Conservation (phyloP, 2,113 vertebrate genomes). For the Geococcyx californianus region DNA sequence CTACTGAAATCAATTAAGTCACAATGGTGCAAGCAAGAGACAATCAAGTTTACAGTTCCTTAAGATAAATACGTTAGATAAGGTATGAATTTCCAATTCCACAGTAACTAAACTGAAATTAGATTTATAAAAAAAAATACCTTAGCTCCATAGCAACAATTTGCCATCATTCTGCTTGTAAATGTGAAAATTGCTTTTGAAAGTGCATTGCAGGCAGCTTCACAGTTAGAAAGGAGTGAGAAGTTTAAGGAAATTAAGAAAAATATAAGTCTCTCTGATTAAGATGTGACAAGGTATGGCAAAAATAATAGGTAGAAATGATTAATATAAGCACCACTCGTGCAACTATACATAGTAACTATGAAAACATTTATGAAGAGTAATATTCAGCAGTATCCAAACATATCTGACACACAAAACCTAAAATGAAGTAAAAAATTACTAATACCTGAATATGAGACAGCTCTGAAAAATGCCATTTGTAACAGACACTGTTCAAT, state of each 20-base stretch:
- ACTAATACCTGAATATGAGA: background rate
- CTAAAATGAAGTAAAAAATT: background rate
- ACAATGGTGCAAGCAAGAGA: background rate
- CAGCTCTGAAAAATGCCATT: background rate
- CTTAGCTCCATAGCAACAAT: background rate
- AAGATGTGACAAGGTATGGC: background rate
- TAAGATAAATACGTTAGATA: background rate
- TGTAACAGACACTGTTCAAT: background rate
- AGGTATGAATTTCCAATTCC: background rate
- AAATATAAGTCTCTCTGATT: background rate
- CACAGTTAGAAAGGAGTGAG: background rate
- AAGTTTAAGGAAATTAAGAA: background rate
- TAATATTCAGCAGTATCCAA: background rate
- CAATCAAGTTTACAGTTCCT: background rate
- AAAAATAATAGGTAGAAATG: background rate
- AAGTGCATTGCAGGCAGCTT: background rate
- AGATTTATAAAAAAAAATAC: background rate
- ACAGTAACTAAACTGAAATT: background rate
- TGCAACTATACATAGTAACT: background rate
- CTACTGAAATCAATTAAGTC: background rate
- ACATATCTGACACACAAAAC: background rate
- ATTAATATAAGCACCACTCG: background rate
- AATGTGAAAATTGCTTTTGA: background rate
- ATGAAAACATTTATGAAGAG: background rate
- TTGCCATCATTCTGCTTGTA: background rate